Evolutionary conservation across 2,888 invertebrate genomes (phyloP).

Genomic region (Epistrophe grossulariae): DNA sequence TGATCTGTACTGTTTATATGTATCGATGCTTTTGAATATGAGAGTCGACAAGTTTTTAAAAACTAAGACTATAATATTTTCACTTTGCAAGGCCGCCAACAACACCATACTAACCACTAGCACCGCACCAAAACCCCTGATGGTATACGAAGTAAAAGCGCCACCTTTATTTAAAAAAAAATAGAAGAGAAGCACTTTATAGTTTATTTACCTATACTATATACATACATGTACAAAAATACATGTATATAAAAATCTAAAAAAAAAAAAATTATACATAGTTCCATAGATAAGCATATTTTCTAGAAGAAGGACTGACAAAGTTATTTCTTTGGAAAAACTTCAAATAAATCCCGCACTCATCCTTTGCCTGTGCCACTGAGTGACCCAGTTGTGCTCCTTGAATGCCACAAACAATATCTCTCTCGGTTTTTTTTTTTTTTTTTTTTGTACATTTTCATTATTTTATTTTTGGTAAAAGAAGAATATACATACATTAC

Average conservation of each 20-base stretch:
- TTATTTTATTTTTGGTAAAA: neutral
- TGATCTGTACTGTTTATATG: neutral
- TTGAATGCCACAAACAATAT: slow-evolving; percentile 35
- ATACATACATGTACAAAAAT: neutral
- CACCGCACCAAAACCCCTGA: too few relatives aligned
- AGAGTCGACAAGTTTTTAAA: slow-evolving; percentile 52
- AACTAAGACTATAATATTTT: slow-evolving; percentile 54
- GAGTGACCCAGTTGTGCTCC: slow-evolving; percentile 63
- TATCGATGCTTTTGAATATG: neutral
- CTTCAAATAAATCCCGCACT: neutral
- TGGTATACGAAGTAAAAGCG: neutral
- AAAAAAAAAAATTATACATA: slow-evolving; percentile 25
- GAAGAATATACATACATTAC: neutral
- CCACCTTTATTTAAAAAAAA: slow-evolving; percentile 13
- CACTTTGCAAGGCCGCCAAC: slow-evolving; percentile 45
- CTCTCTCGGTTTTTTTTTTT: slow-evolving; percentile 15
- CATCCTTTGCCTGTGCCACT: neutral
- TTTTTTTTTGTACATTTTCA: neutral
- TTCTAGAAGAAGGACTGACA: slow-evolving; percentile 25
- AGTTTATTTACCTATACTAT: neutral
- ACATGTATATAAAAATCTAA: neutral
- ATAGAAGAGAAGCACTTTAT: slow-evolving; percentile 1
- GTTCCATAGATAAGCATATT: slow-evolving; percentile 68
- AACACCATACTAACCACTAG: neutral
- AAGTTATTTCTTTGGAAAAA: slow-evolving; percentile 48